Base-by-base conservation (phyloP, 2,888 invertebrate species). In the Carcina quercana region DNA sequence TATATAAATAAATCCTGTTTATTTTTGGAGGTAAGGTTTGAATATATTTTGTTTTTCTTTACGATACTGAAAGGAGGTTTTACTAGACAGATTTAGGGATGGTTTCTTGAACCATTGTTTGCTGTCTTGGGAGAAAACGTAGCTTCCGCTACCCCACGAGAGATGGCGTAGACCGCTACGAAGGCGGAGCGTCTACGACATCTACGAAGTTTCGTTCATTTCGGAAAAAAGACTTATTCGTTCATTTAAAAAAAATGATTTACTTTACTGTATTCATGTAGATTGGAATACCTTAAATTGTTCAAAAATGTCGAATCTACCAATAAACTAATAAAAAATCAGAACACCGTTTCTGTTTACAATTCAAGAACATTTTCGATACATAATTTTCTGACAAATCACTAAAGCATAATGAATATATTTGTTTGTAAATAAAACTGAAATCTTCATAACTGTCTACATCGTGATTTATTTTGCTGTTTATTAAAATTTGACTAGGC, bases 101-200 rank as follows among this genome's bases (percentile, higher is more conserved):
- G 35, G 13, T 25, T 35, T 25, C 21, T 42, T 40, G 39, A 40
- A 25, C 37, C 38, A 39, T 37, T 30, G 3, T 25, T 12, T 31
- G 31, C 34, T 30, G 42, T 47, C 35, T 31, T 38, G 13, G 10
- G 28, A 32, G 42, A 38, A 48, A 48, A 34, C 15, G 17, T 30
- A 35, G 33, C 15, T 49, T 40, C 34, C 39, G 71, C 82, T 82
- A 82, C 82, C 82, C 82, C 64, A 34, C 73, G 52, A 34, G 25
- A 82, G 82, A 82, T 82, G 82, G 80, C 79, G 70, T 52, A 52
- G 37, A 35, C 12, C 20, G 46, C 49, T 57, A 51, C 56, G 53
- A 50, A 39, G 39, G 20, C 10, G 27, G 32, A 34, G 42, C 33
- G 25, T 22, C 24, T 31, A 27, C 27, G 28, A 31, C 30, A 42